These are phyloP conservation scores for Mesorhabditis sp. DNA, from an alignment of 2,888 invertebrate genomes.

Conservation along the genomic window DNA sequence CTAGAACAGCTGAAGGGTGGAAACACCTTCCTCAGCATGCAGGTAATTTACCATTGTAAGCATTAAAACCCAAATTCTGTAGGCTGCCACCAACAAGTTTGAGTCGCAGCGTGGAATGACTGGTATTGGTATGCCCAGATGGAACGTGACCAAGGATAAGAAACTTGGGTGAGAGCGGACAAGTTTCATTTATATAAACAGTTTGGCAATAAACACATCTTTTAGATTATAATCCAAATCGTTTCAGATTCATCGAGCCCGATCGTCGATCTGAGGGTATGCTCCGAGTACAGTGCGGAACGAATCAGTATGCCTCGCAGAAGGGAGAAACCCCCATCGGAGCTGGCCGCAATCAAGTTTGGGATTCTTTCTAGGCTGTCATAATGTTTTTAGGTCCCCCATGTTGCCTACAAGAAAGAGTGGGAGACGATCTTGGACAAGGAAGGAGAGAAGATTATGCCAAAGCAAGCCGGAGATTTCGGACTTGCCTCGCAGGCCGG, in stretches of 20 bases:
- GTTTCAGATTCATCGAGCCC: constrained; percentile 51
- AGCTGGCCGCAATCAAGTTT: constrained; percentile 43
- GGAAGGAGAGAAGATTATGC: constrained; percentile 56
- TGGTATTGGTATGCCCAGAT: constrained; percentile 53
- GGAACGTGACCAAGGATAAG: constrained; percentile 56
- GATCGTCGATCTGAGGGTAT: constrained; percentile 54
- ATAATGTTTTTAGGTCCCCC: constrained; percentile 34
- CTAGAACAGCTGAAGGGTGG: constrained; percentile 56
- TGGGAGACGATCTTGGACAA: constrained; percentile 57
- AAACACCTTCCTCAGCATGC: constrained; percentile 52
- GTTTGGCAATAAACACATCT: too few species aligned
- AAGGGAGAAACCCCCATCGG: constrained; percentile 56
- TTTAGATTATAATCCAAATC: neutral
- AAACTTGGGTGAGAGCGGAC: constrained; percentile 38
- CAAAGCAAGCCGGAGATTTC: constrained; percentile 57
- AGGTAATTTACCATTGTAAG: constrained; percentile 14
- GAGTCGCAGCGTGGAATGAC: constrained; percentile 57
- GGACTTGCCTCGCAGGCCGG: constrained; percentile 53
- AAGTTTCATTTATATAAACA: neutral
- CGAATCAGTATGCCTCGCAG: constrained; percentile 57
- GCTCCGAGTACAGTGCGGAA: constrained; percentile 54
- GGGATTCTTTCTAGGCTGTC: neutral
- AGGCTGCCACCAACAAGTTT: constrained; percentile 56
- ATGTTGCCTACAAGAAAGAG: constrained; percentile 53
- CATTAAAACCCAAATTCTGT: constrained; percentile 9